Conservation (phyloP, 2,113 vertebrate genomes). For the Oncorhynchus tshawytscha region DNA sequence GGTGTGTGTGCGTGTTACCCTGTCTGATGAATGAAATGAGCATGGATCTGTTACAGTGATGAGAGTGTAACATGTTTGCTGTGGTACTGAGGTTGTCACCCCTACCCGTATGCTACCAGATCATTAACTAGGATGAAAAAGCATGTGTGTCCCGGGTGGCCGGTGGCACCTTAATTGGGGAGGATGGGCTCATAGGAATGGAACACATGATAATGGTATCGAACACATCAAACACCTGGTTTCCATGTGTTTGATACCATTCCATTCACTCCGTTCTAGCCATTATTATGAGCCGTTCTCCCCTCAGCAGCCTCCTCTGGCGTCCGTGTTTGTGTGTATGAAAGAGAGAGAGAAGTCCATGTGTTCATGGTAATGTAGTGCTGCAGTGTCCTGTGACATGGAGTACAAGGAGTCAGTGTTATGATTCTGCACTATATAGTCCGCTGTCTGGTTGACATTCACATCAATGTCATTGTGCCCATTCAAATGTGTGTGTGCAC, state of each 20-base stretch:
- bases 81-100: slow-evolving; percentile 4
- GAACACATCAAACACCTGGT: too few species aligned
- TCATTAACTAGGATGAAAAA: slow-evolving; percentile 13
- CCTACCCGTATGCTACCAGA: slow-evolving; percentile 12
- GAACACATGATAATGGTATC: too few species aligned
- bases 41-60: background rate
- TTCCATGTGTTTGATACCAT: too few species aligned
- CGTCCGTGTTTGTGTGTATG: too few species aligned
- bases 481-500: background rate
- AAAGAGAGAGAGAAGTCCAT: slow-evolving; percentile 20
- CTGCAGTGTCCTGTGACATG: slow-evolving; percentile 42
- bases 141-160: background rate
- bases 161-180: too few species aligned
- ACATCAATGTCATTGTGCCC: slow-evolving; percentile 4
- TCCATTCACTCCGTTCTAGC: too few species aligned
- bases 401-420: slow-evolving; percentile 18
- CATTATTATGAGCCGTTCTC: too few species aligned
- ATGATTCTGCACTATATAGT: background rate
- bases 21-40: slow-evolving; percentile 1
- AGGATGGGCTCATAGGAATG: too few species aligned
- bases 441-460: slow-evolving; percentile 1
- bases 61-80: slow-evolving; percentile 27
- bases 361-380: slow-evolving; percentile 22
- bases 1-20: slow-evolving; percentile 24
- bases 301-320: too few species aligned